Evolutionary conservation across 2,888 invertebrate genomes (phyloP).

Genomic region (Zaprionus bogoriensis): DNA sequence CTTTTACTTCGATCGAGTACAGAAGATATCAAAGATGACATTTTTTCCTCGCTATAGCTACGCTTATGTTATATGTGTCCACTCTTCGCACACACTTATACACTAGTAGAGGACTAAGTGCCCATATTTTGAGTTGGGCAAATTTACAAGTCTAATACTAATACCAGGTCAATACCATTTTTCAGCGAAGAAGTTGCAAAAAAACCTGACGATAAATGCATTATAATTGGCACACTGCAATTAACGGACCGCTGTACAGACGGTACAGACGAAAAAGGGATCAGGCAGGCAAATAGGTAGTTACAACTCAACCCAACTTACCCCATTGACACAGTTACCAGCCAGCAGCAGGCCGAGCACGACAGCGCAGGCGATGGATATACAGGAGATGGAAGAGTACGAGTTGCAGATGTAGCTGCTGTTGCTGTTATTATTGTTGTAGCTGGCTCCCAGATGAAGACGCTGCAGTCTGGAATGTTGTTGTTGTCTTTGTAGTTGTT

Average conservation of each 20-base stretch:
- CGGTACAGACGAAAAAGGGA: slow-evolving; percentile 5
- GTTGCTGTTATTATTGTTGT: slow-evolving; percentile 16
- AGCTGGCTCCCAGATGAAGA: slow-evolving; percentile 50
- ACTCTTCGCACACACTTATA: neutral
- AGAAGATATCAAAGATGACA: slow-evolving; percentile 71
- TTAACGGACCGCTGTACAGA: slow-evolving; percentile 35
- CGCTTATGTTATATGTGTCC: slow-evolving; percentile 24
- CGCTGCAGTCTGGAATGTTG: slow-evolving; percentile 48
- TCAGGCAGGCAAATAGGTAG: slow-evolving; percentile 18
- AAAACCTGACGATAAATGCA: slow-evolving; percentile 37
- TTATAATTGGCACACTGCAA: slow-evolving; percentile 50
- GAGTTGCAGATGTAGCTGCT: slow-evolving; percentile 24
- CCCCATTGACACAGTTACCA: slow-evolving; percentile 83
- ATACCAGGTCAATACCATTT: slow-evolving; percentile 38
- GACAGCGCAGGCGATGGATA: slow-evolving; percentile 59
- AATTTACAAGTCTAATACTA: slow-evolving; percentile 12
- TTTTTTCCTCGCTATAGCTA: slow-evolving; percentile 39
- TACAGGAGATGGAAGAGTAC: slow-evolving; percentile 45
- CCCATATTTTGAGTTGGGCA: slow-evolving; percentile 41
- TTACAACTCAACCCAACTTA: slow-evolving; percentile 68
- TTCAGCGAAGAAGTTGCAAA: neutral
- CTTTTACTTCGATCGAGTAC: slow-evolving; percentile 70
- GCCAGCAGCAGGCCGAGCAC: slow-evolving; percentile 79
- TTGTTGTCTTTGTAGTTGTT: slow-evolving; percentile 40
- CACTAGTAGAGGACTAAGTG: slow-evolving; percentile 37